Percentiles rank a stretch among this genome's conserved stretches.
phyloP scores from a whole-genome alignment of 2,888 invertebrate genomes.

The Phoenoteleia sp. region DNA sequence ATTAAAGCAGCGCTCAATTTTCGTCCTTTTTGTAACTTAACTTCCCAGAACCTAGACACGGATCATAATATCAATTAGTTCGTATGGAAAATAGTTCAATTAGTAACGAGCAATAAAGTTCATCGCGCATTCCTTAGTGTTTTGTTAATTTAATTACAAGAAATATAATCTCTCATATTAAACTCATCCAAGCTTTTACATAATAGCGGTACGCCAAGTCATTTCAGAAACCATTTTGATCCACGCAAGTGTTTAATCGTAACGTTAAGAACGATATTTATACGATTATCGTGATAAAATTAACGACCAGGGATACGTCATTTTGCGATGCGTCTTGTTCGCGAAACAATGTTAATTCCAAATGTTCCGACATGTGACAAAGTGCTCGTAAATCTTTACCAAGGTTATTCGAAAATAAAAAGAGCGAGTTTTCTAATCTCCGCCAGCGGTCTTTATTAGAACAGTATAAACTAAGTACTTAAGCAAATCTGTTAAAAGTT shows the following conservation, averaged over 20 bases:
- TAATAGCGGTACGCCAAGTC: not conserved
- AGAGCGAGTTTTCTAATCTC: conserved; percentile 6
- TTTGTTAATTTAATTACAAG: conserved; percentile 22
- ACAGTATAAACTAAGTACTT: conserved; percentile 77
- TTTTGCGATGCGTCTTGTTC: no score
- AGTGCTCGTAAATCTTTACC: conserved; percentile 30
- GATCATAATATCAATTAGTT: conserved; percentile 17
- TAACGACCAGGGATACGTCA: not conserved
- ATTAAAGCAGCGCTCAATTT: no score
- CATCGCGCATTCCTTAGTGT: conserved; percentile 3
- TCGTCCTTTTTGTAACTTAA: no score
- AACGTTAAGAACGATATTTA: not conserved
- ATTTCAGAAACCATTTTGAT: not conserved
- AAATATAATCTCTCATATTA: conserved; percentile 25
- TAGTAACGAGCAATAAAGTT: conserved; percentile 38
- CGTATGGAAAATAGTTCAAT: conserved; percentile 17
- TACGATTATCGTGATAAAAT: conserved; percentile 6
- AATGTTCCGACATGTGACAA: conserved; percentile 1
- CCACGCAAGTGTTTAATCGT: not conserved
- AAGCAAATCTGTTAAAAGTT: conserved; percentile 78
- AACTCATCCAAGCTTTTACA: no score
- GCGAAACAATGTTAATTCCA: conserved; percentile 28
- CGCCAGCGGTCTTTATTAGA: conserved; percentile 74
- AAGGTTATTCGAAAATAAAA: conserved; percentile 21
- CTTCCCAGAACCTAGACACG: not conserved